Evolutionary conservation across 1,140 invertebrate genomes (phyloP).

Genomic region (Nomia melanderi): DNA sequence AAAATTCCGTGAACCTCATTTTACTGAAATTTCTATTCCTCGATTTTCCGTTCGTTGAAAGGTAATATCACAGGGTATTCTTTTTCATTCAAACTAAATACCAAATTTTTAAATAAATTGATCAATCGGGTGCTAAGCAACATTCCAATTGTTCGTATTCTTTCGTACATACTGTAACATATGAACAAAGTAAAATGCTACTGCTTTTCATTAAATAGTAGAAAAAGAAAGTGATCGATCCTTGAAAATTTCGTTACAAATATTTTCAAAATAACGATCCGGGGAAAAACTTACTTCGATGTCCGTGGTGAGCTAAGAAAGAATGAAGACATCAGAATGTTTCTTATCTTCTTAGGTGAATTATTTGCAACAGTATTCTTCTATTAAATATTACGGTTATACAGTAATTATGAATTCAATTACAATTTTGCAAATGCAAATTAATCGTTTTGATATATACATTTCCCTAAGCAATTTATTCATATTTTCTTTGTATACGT

Average conservation of each 20-base stretch:
- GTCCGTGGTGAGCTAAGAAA: slow-evolving; percentile 68
- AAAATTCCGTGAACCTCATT: no score
- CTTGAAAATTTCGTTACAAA: neutral
- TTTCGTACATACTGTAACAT: neutral
- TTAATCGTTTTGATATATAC: no score
- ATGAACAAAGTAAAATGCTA: neutral
- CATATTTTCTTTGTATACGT: no score
- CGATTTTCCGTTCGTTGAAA: no score
- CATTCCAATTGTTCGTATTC: slow-evolving; percentile 3
- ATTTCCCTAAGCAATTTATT: no score
- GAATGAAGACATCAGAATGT: slow-evolving; percentile 26
- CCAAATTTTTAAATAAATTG: no score
- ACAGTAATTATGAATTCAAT: no score
- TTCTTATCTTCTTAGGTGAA: neutral
- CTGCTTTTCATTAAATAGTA: no score
- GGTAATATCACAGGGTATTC: no score
- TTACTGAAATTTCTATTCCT: no score
- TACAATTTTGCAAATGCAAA: no score
- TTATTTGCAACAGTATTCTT: neutral
- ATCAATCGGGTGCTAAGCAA: neutral
- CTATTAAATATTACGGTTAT: neutral
- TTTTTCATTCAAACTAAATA: no score
- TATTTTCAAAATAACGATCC: neutral
- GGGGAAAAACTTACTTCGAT: slow-evolving; percentile 63
- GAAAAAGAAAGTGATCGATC: neutral